Conservation (phyloP, 2,888 invertebrate species). For the Nymphalis c-album region DNA sequence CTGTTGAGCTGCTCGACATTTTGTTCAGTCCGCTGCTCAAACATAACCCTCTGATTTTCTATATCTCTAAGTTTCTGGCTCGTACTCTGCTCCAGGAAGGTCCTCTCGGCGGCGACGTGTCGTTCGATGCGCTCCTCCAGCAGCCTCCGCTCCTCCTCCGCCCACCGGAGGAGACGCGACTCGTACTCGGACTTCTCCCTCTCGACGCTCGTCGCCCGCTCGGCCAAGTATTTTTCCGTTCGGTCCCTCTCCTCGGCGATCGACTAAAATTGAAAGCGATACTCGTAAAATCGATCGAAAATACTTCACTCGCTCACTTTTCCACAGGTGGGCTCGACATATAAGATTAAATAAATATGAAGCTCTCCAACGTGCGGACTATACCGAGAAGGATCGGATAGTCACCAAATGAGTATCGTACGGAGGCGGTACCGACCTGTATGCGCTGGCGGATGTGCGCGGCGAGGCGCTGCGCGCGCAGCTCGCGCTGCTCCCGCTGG, state of each 20-base stretch:
- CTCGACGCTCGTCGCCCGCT: constrained; percentile 52
- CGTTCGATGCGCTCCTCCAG: constrained; percentile 62
- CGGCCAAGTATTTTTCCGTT: constrained; percentile 45
- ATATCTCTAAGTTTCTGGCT: constrained; percentile 51
- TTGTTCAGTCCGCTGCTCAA: constrained; percentile 49
- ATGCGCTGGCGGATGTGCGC: too few relatives aligned
- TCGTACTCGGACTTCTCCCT: constrained; percentile 46
- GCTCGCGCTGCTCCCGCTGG: not conserved
- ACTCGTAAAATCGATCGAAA: not conserved
- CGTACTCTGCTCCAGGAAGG: constrained; percentile 50
- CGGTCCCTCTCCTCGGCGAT: constrained; percentile 39
- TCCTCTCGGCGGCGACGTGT: constrained; percentile 47
- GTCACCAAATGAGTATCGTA: too few relatives aligned
- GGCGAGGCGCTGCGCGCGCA: not conserved
- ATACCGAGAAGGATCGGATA: too few relatives aligned
- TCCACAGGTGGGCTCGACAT: too few relatives aligned
- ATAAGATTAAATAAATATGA: too few relatives aligned
- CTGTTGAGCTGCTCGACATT: constrained; percentile 47
- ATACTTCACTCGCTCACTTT: too few relatives aligned
- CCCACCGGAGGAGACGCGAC: constrained; percentile 49
- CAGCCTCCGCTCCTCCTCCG: constrained; percentile 52
- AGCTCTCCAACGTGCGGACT: too few relatives aligned
- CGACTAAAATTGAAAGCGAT: constrained; percentile 28
- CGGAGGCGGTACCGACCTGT: too few relatives aligned
- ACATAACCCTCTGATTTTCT: constrained; percentile 45